Percentiles rank a stretch among this genome's conserved stretches.
These are phyloP conservation scores for Caenorhabditis sp. DNA, from an alignment of 2,888 invertebrate genomes.

Conservation along the genomic window DNA sequence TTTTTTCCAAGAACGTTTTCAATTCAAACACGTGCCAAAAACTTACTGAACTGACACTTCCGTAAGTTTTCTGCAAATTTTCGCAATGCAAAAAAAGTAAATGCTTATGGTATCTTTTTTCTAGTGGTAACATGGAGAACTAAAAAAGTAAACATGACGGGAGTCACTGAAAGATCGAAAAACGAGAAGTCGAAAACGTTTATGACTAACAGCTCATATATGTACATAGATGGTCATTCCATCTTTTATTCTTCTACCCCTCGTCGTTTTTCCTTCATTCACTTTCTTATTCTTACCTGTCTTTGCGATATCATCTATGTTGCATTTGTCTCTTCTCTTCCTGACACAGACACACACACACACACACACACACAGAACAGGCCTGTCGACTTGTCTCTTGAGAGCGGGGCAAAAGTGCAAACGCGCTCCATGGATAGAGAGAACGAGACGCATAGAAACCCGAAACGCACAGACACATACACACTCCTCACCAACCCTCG, in stretches of 20 bases:
- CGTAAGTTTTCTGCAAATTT: too few relatives aligned
- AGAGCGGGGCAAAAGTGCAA: slow-evolving; percentile 10
- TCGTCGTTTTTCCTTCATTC: neutral
- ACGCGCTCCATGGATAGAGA: slow-evolving; percentile 13
- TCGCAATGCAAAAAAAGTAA: too few relatives aligned
- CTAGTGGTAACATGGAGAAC: too few relatives aligned
- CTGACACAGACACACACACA: neutral
- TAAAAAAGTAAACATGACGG: too few relatives aligned
- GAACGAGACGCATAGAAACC: slow-evolving; percentile 1
- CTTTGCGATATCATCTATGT: neutral
- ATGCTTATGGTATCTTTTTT: too few relatives aligned
- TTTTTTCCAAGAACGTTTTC: too few relatives aligned
- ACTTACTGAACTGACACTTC: too few relatives aligned
- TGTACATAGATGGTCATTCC: neutral
- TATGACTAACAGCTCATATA: too few relatives aligned
- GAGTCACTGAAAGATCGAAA: too few relatives aligned
- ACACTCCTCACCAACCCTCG: neutral
- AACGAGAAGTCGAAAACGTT: too few relatives aligned
- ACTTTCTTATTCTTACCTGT: neutral
- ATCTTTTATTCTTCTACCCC: neutral
- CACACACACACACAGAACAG: neutral
- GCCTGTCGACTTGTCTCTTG: neutral
- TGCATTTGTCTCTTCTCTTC: neutral
- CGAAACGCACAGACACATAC: neutral
- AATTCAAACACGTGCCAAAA: too few relatives aligned